A percentile compares a stretch with the other conserved stretches of the same genome.
phyloP scores from a whole-genome alignment of 2,888 invertebrate species.

The Colostygia pectinataria region DNA sequence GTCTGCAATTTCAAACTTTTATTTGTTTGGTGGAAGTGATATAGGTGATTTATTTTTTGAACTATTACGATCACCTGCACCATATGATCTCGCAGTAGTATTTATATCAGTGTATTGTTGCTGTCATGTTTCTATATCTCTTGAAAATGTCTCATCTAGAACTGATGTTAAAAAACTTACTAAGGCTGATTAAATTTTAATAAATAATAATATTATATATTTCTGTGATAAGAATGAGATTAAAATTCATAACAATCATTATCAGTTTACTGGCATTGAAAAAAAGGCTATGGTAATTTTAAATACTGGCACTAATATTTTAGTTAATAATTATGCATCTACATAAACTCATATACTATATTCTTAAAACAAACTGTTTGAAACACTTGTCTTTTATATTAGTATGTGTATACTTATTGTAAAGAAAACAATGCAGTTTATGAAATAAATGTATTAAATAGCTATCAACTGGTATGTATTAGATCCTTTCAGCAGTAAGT shows the following conservation, averaged over 20 bases:
- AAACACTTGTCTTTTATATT: too few species aligned
- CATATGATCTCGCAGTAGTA: conserved; percentile 56
- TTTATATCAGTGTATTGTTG: conserved; percentile 65
- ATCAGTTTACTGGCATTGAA: background rate
- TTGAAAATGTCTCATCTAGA: conserved; percentile 65
- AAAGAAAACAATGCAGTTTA: conserved; percentile 6
- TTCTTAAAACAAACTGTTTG: too few species aligned
- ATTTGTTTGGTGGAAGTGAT: conserved; percentile 90
- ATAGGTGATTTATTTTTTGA: conserved; percentile 88
- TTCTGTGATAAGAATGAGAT: conserved; percentile 20
- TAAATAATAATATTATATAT: background rate
- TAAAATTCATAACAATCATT: too few species aligned
- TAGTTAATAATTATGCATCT: too few species aligned
- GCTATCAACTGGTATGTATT: conserved; percentile 86
- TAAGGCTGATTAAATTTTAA: conserved; percentile 35
- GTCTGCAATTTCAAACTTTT: conserved; percentile 93
- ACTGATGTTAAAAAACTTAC: conserved; percentile 44
- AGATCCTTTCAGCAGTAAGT: conserved; percentile 90
- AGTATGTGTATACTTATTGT: background rate
- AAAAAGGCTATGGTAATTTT: conserved; percentile 4
- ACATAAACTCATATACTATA: too few species aligned
- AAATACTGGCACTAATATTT: too few species aligned
- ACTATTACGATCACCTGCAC: conserved; percentile 74
- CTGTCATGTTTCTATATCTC: conserved; percentile 73
- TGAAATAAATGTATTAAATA: conserved; percentile 43